phyloP scores from a whole-genome alignment of 2,113 vertebrate genomes.

The Stegastes partitus region DNA sequence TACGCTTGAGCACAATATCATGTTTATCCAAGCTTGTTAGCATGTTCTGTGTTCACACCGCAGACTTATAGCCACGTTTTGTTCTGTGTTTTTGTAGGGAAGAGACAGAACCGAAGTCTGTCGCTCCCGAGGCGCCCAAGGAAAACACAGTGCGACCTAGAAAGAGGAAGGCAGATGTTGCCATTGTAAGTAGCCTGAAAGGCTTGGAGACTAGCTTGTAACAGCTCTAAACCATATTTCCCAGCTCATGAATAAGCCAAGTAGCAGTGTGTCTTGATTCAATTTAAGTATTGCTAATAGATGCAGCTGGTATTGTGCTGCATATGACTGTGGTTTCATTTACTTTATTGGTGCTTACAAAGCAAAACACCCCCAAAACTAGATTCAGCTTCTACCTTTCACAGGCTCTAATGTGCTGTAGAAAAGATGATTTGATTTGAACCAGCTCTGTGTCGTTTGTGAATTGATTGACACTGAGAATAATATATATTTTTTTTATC shows the following conservation, averaged over 20 bases:
- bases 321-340: too few species aligned
- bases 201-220: not conserved
- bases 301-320: too few species aligned
- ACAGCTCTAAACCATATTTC: not conserved
- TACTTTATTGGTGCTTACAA: too few species aligned
- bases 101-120: slow-evolving; percentile 75
- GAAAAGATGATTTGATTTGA: too few species aligned
- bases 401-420: too few species aligned
- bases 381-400: too few species aligned
- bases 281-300: too few species aligned
- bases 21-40: not conserved
- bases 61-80: not conserved
- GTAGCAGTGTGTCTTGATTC: too few species aligned
- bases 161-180: slow-evolving; percentile 96
- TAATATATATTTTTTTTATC: not conserved
- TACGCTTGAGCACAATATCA: not conserved
- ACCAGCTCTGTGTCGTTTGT: too few species aligned
- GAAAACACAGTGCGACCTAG: slow-evolving; percentile 82
- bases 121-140: slow-evolving; percentile 67
- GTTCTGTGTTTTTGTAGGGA: slow-evolving; percentile 58
- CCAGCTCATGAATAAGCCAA: too few species aligned
- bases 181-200: slow-evolving; percentile 88
- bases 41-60: not conserved
- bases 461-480: too few species aligned
- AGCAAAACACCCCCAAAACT: too few species aligned